Percentiles rank a stretch among this genome's conserved stretches.
These are phyloP conservation scores for Neosilurus hyrtlii DNA, from an alignment of 2,797 vertebrate genomes.

Conservation along the genomic window DNA sequence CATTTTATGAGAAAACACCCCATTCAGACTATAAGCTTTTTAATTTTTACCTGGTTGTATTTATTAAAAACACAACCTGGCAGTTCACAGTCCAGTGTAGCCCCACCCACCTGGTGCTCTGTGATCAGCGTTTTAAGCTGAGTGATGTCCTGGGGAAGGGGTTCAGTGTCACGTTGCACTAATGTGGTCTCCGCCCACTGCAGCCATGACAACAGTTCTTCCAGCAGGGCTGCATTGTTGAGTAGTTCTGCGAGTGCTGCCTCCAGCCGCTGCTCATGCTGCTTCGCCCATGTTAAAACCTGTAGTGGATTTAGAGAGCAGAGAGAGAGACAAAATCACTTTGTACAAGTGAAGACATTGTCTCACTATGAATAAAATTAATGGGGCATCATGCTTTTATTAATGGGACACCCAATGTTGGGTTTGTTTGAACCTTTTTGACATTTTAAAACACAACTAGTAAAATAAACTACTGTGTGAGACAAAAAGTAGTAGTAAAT, in stretches of 20 bases:
- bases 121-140: constrained; percentile 89
- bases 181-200: constrained; percentile 93
- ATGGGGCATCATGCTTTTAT: not conserved
- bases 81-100: not conserved
- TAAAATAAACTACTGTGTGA: not conserved
- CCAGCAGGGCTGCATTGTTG: constrained; percentile 89
- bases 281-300: constrained; percentile 95
- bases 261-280: constrained; percentile 94
- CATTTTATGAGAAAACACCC: too few species aligned
- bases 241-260: constrained; percentile 86
- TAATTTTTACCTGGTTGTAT: too few species aligned
- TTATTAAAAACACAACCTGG: not conserved
- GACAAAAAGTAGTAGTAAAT: not conserved
- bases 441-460: not conserved
- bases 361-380: not conserved
- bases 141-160: constrained; percentile 89
- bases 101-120: constrained; percentile 87
- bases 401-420: not conserved
- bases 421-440: not conserved
- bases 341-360: not conserved
- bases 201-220: constrained; percentile 94
- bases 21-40: too few species aligned
- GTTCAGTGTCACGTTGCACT: constrained; percentile 89
- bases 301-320: constrained; percentile 40
- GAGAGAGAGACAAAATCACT: not conserved